Base-by-base conservation (phyloP, 2,797 vertebrate species). In the Coregonus suidteri region DNA sequence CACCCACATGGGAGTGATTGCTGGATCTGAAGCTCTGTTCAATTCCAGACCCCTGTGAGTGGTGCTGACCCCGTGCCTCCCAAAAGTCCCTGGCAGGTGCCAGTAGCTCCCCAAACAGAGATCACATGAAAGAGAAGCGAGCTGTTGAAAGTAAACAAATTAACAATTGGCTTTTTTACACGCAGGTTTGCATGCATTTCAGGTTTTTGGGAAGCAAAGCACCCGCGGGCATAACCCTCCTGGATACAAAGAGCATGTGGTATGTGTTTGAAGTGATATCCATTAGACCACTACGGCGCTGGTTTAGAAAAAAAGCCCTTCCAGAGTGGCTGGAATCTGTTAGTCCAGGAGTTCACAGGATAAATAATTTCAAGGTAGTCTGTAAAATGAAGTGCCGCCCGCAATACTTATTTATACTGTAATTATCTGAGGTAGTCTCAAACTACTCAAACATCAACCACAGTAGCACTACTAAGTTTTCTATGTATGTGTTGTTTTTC, bases 81-180 rank as follows among this genome's bases (percentile, higher is more conserved):
- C 51, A 72, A 16, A 15, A 34, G 52, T 6, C 14, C 20, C 74
- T 52, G 9, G 68, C 81, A 90, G 87, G 88, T 91, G 88, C 89
- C 90, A 91, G 82, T 76, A 85, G 71, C 76, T 81, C n/a, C 66
- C 77, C 62, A 69, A 87, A 85, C 67, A 72, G 67, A 81, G 71
- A 85, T 88, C 80, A 81, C 75, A 88, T 80, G 47, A 82, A 86
- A 86, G 75, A 37, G 41, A 25, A 86, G 77, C 15, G 78, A 83
- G 75, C 79, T 84, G 90, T 78, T 86, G 83, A 89, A 91, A 83
- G 83, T 89, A 88, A 91, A 93, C 87, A 88, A 90, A 87, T 89
- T 85, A 87, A 81, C 80, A 78, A 75, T 80, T 88, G 84, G 85
- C 82, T 79, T 91, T 85, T 90, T 82, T 37, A 35, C 35, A 47